These are phyloP conservation scores for Pogoniulus pusillus DNA, from an alignment of 2,797 vertebrate species.

Conservation along the genomic window DNA sequence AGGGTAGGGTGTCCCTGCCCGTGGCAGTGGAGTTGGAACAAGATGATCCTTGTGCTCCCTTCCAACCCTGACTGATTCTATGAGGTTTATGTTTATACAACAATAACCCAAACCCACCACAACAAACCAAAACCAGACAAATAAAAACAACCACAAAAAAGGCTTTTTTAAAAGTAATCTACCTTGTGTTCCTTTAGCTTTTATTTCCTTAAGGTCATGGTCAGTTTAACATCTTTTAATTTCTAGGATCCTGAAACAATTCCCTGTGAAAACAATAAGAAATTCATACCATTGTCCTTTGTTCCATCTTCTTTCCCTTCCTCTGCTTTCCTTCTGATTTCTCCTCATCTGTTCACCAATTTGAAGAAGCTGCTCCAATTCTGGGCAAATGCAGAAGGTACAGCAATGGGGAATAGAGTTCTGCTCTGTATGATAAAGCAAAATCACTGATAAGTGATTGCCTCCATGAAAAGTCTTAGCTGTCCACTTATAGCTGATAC, in stretches of 20 bases:
- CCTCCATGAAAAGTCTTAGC: conserved; percentile 14
- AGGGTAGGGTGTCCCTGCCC: too few relatives aligned
- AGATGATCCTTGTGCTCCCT: too few relatives aligned
- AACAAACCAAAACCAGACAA: too few relatives aligned
- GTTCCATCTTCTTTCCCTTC: neutral
- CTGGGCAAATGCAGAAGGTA: conserved; percentile 21
- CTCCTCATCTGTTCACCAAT: neutral
- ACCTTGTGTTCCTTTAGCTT: conserved; percentile 33
- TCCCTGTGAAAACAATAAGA: neutral
- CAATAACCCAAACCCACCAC: neutral
- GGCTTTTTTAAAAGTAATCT: conserved; percentile 16
- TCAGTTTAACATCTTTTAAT: conserved; percentile 3
- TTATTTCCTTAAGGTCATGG: conserved; percentile 36
- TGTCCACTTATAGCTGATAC: neutral
- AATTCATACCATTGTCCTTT: neutral
- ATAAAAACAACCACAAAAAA: neutral
- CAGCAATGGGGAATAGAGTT: conserved; percentile 5
- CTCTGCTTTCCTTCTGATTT: neutral
- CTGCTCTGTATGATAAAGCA: neutral
- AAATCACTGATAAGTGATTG: conserved; percentile 29
- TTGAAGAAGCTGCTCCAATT: conserved; percentile 41
- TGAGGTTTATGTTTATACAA: conserved; percentile 10
- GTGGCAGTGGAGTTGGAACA: too few relatives aligned
- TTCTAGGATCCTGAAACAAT: conserved; percentile 21
- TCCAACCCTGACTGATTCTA: too few relatives aligned